Evolutionary conservation across 2,113 vertebrate species (phyloP), one percentile per base, ranked within the genome.

Genomic region (Erinaceus europaeus): DNA sequence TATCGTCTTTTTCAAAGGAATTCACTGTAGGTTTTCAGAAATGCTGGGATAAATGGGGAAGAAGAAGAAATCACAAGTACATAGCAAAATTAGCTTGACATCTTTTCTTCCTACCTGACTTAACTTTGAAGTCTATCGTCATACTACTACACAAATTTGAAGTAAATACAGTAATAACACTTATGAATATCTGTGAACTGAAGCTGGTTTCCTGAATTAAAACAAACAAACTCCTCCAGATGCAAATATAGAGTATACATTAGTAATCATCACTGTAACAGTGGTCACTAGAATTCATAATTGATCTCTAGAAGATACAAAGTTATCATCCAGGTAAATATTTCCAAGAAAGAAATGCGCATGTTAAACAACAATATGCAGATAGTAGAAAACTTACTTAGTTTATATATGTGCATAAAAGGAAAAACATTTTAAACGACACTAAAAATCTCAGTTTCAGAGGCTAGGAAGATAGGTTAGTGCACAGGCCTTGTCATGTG

Each of bases 351-450:
- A 32, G 65, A 74, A 71, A 67, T 18, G 34, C 29, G 27, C 5
- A 11, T 57, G 81, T 88, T 72, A 55, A 91, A 88, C 5, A 88
- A 61, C 36, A 86, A 82, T 10, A 11, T n/a, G 91, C n/a, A 89
- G 42, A 84, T 46, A 65, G 71, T n/a, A 14, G 6, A 25, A 88
- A 83, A 55, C 36, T 34, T 59, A 20, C 4, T 93, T 85, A 71
- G 34, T 72, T 79, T 38, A 88, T 42, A 53, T 9, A 48, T 13
- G 71, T 36, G 17, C 29, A 44, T 48, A 84, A 48, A 15, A 67
- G 48, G 2, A 57, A 9, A 10, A 25, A 32, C 73, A 81, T 61
- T 4, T 36, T 20, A 72, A 57, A 53, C 52, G 20, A 55, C 13
- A 71, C 46, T 74, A 44, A 88, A 89, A n/a, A n/a, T n/a, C n/a